These are phyloP conservation scores for Pasiphila rectangulata DNA, from an alignment of 2,888 invertebrate species.

Conservation along the genomic window DNA sequence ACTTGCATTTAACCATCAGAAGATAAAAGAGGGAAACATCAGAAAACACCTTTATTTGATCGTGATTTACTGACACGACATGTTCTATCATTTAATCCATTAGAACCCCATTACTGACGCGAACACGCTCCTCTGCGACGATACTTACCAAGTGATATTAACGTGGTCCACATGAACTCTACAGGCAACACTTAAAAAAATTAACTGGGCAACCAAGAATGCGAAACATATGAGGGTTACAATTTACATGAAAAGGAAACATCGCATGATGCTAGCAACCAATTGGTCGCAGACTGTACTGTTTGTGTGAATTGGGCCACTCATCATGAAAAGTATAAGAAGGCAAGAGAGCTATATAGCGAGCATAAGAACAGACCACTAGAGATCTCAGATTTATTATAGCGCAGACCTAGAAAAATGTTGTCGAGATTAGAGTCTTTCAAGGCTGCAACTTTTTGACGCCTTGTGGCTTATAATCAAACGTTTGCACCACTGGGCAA, in stretches of 20 bases:
- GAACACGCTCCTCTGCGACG: slow-evolving; percentile 32
- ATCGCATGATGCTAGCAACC: slow-evolving; percentile 10
- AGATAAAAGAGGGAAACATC: no score
- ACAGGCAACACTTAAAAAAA: slow-evolving; percentile 28
- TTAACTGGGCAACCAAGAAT: slow-evolving; percentile 34
- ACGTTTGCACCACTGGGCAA: slow-evolving; percentile 15
- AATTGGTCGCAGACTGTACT: slow-evolving; percentile 10
- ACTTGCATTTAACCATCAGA: no score
- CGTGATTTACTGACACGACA: no score
- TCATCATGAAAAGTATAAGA: slow-evolving; percentile 19
- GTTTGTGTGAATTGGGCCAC: slow-evolving; percentile 17
- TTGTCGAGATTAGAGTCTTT: slow-evolving; percentile 29
- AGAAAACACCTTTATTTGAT: no score
- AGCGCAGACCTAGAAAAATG: slow-evolving; percentile 30
- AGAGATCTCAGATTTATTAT: slow-evolving; percentile 14
- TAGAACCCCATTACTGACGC: slow-evolving; percentile 32
- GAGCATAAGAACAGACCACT: slow-evolving; percentile 5
- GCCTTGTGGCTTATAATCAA: slow-evolving; percentile 12
- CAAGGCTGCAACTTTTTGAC: slow-evolving; percentile 27
- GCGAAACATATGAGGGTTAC: slow-evolving; percentile 29
- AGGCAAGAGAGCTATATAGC: slow-evolving; percentile 20
- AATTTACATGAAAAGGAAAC: slow-evolving; percentile 20
- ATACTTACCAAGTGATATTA: slow-evolving; percentile 31
- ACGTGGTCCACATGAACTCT: slow-evolving; percentile 25
- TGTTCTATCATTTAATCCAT: slow-evolving; percentile 33